These are phyloP conservation scores for Papio anubis DNA, from an alignment of 2,113 vertebrate genomes.

Conservation along the genomic window DNA sequence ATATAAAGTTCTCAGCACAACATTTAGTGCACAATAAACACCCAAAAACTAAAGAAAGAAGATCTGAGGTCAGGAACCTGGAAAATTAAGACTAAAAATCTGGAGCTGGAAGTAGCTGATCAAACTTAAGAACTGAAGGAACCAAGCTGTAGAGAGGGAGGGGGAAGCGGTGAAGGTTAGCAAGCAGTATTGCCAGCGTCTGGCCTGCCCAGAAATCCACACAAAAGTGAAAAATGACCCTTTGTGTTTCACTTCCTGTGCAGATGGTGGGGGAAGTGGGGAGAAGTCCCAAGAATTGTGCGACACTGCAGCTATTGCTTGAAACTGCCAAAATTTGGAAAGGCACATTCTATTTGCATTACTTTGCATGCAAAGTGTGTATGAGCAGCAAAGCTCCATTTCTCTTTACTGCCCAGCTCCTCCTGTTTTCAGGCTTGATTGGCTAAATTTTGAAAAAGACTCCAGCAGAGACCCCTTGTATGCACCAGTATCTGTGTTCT, in stretches of 20 bases:
- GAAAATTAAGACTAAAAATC: not conserved
- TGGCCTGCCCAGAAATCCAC: not conserved
- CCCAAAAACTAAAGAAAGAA: not conserved
- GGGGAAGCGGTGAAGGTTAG: not conserved
- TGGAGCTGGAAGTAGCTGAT: not conserved
- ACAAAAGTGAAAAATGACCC: not conserved
- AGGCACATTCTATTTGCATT: not conserved
- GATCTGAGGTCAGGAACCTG: not conserved
- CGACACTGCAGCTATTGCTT: not conserved
- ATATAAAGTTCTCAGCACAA: not conserved
- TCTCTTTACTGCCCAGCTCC: rapidly evolving
- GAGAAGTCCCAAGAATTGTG: not conserved
- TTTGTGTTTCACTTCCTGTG: not conserved
- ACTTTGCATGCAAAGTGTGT: not conserved
- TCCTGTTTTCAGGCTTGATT: not conserved
- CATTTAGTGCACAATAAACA: not conserved
- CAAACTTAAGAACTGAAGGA: not conserved
- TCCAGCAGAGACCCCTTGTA: not conserved
- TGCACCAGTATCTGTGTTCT: rapidly evolving
- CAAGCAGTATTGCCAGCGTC: not conserved
- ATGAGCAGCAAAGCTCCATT: not conserved
- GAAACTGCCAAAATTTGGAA: not conserved
- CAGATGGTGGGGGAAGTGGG: rapidly evolving
- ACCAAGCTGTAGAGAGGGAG: not conserved
- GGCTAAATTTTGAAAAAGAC: not conserved